Base-by-base conservation (phyloP, 2,797 vertebrate species). In the Molossus alvarezi region DNA sequence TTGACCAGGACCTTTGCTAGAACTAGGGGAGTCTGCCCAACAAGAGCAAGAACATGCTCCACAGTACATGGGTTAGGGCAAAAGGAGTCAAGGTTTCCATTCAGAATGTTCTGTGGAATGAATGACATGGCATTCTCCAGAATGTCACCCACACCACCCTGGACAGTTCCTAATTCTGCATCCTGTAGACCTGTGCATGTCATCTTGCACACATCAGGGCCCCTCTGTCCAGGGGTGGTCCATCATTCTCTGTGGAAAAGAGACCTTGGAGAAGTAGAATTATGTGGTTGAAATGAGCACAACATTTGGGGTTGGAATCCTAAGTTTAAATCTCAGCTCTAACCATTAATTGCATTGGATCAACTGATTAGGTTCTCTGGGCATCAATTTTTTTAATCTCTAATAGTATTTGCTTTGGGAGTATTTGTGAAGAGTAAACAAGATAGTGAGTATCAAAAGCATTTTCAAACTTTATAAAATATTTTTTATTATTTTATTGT, bases 401-500 rank as follows among this genome's bases (percentile, higher is more conserved):
- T 92, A 69, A 13, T 53, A 88, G 33, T 65, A 95, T 41, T 33
- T 81, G 18, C 57, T 12, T 82, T 91, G 18, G 15, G 51, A 48
- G 2, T 82, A 41, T 73, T 84, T 92, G 41, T 65, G 72, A 95
- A 84, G 62, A 89, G 33, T 53, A 76, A 53, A 37, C 27, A 41
- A 76, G 33, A 72, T 58, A 53, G 4, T 27, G 6, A 85, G 15
- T 57, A 29, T 87, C 15, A 62, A 95, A 86, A 91, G 10, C 29
- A 69, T 5, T 58, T 92, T 73, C 48, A 71, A 27, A 10, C 51
- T 88, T 86, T 64, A 80, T 62, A 76, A 65, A 90, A 79, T 88
- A 21, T 21, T 84, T 33, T 7, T 91, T 91, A 18, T 89, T 90
- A 27, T 53, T 51, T 81, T 64, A 5, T 37, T 88, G 4, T 29